phyloP scores from a whole-genome alignment of 2,888 invertebrate genomes.

The Linnaemya tessellans region DNA sequence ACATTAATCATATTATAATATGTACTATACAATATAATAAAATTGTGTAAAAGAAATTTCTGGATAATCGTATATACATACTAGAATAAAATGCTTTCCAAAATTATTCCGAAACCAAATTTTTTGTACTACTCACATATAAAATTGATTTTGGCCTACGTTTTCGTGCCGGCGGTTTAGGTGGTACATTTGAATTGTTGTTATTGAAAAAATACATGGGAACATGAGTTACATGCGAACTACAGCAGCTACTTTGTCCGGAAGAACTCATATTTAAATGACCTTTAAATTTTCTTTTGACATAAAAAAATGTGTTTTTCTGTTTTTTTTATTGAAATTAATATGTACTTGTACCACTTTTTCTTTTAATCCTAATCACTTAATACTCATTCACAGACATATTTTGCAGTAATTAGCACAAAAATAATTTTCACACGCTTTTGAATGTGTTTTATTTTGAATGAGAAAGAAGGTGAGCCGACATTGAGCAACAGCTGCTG shows the following conservation, averaged over 20 bases:
- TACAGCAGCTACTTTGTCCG: slow-evolving; percentile 79
- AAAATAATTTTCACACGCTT: slow-evolving; percentile 49
- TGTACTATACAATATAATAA: background rate
- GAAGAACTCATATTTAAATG: slow-evolving; percentile 79
- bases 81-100: background rate
- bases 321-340: slow-evolving; percentile 13
- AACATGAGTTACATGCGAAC: slow-evolving; percentile 73
- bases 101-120: background rate
- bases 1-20: background rate
- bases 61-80: slow-evolving; percentile 7
- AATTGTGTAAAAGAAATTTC: slow-evolving; percentile 27
- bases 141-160: slow-evolving; percentile 80
- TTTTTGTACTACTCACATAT: slow-evolving; percentile 59
- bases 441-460: background rate
- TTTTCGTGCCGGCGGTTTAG: slow-evolving; percentile 81
- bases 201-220: slow-evolving; percentile 59
- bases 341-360: background rate
- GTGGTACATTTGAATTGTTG: slow-evolving; percentile 76
- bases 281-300: background rate
- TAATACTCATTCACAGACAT: slow-evolving; percentile 10
- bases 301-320: background rate
- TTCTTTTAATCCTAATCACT: slow-evolving; percentile 20
- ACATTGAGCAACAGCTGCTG: slow-evolving; percentile 55
- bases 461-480: slow-evolving; percentile 19
- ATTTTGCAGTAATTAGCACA: background rate